Base-by-base conservation (phyloP, 1,140 invertebrate species). In the Drosophila bipectinata region DNA sequence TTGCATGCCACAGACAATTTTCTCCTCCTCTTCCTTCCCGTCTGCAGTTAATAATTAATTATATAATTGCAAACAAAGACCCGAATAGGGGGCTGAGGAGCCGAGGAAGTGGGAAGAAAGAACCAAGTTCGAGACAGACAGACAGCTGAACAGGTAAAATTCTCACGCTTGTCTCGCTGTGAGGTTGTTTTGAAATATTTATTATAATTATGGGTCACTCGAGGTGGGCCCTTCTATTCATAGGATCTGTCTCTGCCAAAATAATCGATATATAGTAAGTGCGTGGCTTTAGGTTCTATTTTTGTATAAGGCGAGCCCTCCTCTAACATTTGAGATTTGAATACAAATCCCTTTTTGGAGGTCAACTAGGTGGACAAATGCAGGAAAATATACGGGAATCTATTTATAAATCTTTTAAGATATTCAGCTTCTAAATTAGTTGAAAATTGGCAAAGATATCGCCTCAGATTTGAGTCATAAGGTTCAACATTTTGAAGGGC, bases 191-290 rank as follows among this genome's bases (percentile, higher is more conserved):
- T 84, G 54, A 84, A 84, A 82, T 83, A 83, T 79, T 83, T 85
- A 84, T 84, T 77, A 87, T 84, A 84, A 84, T 84, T 87, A 67
- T 75, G 58, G 74, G 56, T 72, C 69, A 81, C 53, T 61, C 62
- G 9, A 18, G 49, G 9, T 8, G 12, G 41, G 18, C 18, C n/a
- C 28, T 28, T 39, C 81, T 85, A 85, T 85, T 72, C 72, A 61
- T 80, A 73, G 79, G 69, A 64, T 58, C 52, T 54, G 71, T 34
- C 24, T 58, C 52, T 54, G 71, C 45, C 24, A 56, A 74, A 57
- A 69, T 69, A 84, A 84, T 84, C 81, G 60, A 84, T 84, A 74
- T 60, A 18, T 18, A 18, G 18, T 18, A 47, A 49, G 67, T 73
- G 81, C 73, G 77, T 80, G 80, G 14, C 32, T 34, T 21, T 14